Evolutionary conservation across 2,113 vertebrate species (phyloP).

Genomic region (Aphelocoma coerulescens): DNA sequence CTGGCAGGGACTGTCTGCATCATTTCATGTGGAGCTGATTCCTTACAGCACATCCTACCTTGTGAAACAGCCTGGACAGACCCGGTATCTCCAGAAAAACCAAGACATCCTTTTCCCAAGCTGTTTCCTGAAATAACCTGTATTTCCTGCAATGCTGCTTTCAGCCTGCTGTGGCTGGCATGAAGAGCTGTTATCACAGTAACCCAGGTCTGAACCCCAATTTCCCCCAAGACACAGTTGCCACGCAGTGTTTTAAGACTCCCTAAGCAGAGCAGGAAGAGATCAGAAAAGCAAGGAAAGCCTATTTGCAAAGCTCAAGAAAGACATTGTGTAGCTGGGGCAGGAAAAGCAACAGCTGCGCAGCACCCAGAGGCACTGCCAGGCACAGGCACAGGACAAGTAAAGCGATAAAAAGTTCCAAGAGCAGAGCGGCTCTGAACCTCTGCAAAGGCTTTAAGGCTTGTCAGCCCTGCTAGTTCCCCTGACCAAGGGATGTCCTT

Average conservation of each 20-base stretch:
- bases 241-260: neutral
- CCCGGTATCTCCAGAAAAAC: rapidly evolving
- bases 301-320: neutral
- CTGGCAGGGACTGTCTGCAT: rapidly evolving
- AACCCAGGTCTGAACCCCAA: neutral
- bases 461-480: neutral
- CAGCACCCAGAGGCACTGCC: neutral
- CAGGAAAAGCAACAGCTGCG: neutral
- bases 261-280: neutral
- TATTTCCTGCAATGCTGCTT: neutral
- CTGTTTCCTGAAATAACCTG: neutral
- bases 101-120: neutral
- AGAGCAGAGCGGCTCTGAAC: neutral
- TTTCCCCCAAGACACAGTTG: rapidly evolving
- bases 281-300: neutral
- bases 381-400: neutral
- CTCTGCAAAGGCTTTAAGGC: neutral
- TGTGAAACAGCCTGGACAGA: neutral
- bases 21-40: neutral
- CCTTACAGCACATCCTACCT: neutral
- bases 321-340: rapidly evolving
- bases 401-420: neutral
- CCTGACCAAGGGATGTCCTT: neutral
- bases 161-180: neutral
- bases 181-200: rapidly evolving